These are phyloP conservation scores for Henricia sp. DNA, from an alignment of 53 echinoderm and acorn worm genomes.

Conservation along the genomic window DNA sequence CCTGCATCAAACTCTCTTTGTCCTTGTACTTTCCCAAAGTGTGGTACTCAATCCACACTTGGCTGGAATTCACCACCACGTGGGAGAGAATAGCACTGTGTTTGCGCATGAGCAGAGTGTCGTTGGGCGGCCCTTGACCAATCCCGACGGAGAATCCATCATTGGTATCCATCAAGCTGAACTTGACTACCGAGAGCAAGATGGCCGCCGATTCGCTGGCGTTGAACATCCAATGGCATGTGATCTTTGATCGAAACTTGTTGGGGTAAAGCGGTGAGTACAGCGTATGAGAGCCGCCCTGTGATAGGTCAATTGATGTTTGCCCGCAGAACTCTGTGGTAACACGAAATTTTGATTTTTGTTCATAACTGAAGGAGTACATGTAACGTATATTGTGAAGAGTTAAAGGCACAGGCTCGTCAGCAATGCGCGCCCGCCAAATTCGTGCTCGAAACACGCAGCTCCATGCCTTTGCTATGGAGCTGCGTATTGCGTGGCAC, in stretches of 20 bases:
- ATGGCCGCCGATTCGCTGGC: neutral
- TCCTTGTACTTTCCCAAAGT: conserved; percentile 1
- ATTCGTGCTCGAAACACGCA: no score
- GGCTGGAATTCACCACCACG: conserved; percentile 20
- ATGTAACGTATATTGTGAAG: no score
- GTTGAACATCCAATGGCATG: conserved; percentile 40
- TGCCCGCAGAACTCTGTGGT: conserved; percentile 14
- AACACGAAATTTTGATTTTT: no score
- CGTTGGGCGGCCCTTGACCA: conserved; percentile 16
- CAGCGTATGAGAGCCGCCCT: neutral
- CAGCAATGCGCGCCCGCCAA: no score
- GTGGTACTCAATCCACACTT: conserved; percentile 25
- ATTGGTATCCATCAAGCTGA: neutral
- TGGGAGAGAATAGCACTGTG: neutral
- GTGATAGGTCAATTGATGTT: conserved; percentile 37
- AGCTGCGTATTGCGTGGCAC: no score
- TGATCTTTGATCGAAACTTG: neutral
- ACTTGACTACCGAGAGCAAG: conserved; percentile 12
- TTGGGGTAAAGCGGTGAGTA: conserved; percentile 18
- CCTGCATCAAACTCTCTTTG: neutral
- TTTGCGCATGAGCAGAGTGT: conserved; percentile 11
- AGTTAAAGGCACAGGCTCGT: no score
- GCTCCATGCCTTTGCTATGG: no score
- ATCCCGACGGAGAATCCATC: conserved; percentile 45
- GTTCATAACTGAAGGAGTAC: no score